Conservation (phyloP, 2,888 invertebrate species). For the Aphidoletes aphidimyza region DNA sequence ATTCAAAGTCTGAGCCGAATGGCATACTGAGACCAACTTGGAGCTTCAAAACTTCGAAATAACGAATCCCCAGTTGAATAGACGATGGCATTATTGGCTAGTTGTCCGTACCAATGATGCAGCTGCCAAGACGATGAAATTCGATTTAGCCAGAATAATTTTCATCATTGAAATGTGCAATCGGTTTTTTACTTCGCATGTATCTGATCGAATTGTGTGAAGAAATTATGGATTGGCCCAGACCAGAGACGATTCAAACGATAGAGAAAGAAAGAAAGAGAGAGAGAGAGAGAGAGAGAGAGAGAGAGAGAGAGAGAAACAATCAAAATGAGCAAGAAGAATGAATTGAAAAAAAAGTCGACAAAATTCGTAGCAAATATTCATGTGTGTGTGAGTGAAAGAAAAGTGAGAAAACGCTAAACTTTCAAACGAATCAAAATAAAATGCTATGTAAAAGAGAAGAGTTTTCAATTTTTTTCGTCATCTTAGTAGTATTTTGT, state of each 20-base stretch:
- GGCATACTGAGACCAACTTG: too few species aligned
- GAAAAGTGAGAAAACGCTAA: not conserved
- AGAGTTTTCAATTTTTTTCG: slow-evolving; percentile 45
- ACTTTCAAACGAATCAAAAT: slow-evolving; percentile 44
- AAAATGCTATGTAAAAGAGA: not conserved
- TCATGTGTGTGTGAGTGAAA: too few species aligned
- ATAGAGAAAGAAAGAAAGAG: too few species aligned
- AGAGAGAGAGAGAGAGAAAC: not conserved
- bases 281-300: too few species aligned
- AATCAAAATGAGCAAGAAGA: not conserved
- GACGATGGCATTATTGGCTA: not conserved
- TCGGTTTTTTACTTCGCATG: too few species aligned
- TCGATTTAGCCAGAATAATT: not conserved
- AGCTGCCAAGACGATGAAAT: not conserved
- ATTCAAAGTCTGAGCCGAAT: too few species aligned
- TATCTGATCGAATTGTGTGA: too few species aligned
- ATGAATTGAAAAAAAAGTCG: not conserved
- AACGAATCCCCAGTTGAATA: slow-evolving; percentile 10
- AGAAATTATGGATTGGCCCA: too few species aligned
- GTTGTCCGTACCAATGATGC: not conserved
- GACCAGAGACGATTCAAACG: too few species aligned
- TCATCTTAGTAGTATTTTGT: not conserved
- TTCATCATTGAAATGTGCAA: slow-evolving; percentile 16
- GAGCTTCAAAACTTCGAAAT: not conserved
- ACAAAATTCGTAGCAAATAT: slow-evolving; percentile 8